phyloP scores from a whole-genome alignment of 2,888 invertebrate genomes.

The Muscina levida region DNA sequence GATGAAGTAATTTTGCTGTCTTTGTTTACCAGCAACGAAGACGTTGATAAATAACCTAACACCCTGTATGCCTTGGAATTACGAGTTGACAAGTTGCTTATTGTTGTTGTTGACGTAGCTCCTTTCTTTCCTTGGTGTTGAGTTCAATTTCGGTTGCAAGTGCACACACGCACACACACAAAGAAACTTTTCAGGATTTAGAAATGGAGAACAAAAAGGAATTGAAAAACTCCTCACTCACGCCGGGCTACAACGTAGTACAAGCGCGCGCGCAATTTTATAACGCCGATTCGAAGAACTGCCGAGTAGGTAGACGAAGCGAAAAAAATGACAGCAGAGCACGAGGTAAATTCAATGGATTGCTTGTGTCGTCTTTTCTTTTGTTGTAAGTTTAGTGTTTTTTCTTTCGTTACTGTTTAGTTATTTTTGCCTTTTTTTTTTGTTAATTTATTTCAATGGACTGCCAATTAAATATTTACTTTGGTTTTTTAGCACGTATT shows the following conservation, averaged over 20 bases:
- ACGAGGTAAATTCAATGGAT: constrained; percentile 51
- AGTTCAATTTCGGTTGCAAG: constrained; percentile 8
- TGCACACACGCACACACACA: constrained; percentile 17
- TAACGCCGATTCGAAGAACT: constrained; percentile 30
- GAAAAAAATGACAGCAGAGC: constrained; percentile 37
- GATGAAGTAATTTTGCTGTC: constrained; percentile 30
- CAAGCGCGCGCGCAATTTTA: constrained; percentile 44
- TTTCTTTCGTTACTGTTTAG: constrained; percentile 41
- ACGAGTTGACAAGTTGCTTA: not conserved
- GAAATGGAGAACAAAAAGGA: constrained; percentile 2
- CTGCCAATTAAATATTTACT: constrained; percentile 52
- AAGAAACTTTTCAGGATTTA: constrained; percentile 3
- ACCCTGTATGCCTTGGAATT: constrained; percentile 7
- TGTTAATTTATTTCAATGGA: constrained; percentile 53
- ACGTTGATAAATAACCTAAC: not conserved
- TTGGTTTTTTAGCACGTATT: constrained; percentile 50
- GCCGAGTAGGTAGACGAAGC: not conserved
- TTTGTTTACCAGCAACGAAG: constrained; percentile 18
- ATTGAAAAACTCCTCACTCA: not conserved
- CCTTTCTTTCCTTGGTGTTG: not conserved
- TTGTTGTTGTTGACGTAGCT: constrained; percentile 19
- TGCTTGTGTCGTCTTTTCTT: constrained; percentile 20
- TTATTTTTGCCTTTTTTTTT: constrained; percentile 36
- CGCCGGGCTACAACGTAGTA: not conserved
- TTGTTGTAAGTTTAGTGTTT: constrained; percentile 9